phyloP scores from a whole-genome alignment of 2,888 invertebrate species.

The Actias luna region DNA sequence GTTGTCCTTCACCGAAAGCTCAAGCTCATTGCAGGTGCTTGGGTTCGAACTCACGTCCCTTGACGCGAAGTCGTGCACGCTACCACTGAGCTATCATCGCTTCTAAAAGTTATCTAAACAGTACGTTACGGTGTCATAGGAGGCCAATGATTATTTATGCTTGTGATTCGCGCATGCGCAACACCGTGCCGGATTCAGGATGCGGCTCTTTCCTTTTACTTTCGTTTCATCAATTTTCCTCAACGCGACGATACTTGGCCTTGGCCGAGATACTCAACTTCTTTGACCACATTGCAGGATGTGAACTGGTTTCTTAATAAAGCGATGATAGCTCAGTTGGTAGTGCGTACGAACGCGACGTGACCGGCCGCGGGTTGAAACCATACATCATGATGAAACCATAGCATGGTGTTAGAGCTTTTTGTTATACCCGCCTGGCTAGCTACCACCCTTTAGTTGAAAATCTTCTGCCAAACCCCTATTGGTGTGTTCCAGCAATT shows the following conservation, averaged over 20 bases:
- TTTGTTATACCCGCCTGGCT: no score
- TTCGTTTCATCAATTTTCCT: slow-evolving; percentile 41
- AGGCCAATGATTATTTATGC: slow-evolving; percentile 20
- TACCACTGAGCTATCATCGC: no score
- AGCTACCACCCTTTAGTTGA: no score
- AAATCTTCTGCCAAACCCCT: no score
- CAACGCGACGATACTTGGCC: background rate
- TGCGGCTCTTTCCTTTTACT: slow-evolving; percentile 50
- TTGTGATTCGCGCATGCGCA: slow-evolving; percentile 41
- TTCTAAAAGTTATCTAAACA: slow-evolving; percentile 10
- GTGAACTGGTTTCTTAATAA: background rate
- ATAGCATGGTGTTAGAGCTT: no score
- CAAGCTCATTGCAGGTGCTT: no score
- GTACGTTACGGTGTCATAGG: slow-evolving; percentile 34
- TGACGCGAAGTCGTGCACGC: no score
- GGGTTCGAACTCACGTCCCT: no score
- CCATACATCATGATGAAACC: background rate
- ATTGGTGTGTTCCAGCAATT: no score
- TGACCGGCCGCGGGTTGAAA: background rate
- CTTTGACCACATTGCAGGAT: slow-evolving; percentile 19
- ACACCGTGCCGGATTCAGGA: slow-evolving; percentile 63
- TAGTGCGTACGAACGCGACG: no score
- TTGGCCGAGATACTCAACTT: slow-evolving; percentile 32
- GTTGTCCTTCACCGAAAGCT: no score
- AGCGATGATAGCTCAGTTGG: no score